These are phyloP conservation scores for Ceratina australensis DNA, from an alignment of 1,140 invertebrate genomes.

Conservation along the genomic window DNA sequence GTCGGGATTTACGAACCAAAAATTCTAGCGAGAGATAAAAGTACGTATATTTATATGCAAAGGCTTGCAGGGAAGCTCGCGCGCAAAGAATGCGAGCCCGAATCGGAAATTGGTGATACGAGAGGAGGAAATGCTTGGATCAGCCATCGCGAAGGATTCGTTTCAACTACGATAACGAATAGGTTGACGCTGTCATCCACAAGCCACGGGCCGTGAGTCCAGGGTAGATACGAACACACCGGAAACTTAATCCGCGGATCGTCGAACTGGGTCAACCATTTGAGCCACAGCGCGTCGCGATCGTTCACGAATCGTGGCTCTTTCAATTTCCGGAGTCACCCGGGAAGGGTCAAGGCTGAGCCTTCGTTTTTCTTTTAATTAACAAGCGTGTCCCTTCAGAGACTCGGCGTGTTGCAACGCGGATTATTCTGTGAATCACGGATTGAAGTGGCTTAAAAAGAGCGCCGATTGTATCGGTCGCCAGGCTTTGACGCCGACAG, in stretches of 20 bases:
- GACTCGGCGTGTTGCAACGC: too few species aligned
- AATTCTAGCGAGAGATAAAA: background rate
- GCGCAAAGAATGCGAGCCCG: background rate
- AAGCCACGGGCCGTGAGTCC: background rate
- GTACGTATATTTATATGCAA: background rate
- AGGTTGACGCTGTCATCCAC: slow-evolving; percentile 6
- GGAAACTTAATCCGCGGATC: slow-evolving; percentile 43
- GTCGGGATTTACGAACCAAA: background rate
- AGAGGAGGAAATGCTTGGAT: slow-evolving; percentile 17
- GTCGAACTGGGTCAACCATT: slow-evolving; percentile 46
- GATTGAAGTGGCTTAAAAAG: background rate
- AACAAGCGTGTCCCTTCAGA: background rate
- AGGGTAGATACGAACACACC: slow-evolving; percentile 2
- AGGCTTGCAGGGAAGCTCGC: background rate
- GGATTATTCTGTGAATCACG: background rate
- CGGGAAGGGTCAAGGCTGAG: slow-evolving; percentile 27
- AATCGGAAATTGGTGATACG: background rate
- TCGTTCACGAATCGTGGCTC: slow-evolving; percentile 28
- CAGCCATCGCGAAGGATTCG: slow-evolving; percentile 19
- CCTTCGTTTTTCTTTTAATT: slow-evolving; percentile 14
- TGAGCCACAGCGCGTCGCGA: slow-evolving; percentile 35
- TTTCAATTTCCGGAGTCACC: slow-evolving; percentile 30
- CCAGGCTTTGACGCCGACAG: background rate
- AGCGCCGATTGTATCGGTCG: background rate
- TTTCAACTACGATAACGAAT: slow-evolving; percentile 32